phyloP scores from a whole-genome alignment of 2,888 invertebrate genomes.

The Colostygia pectinataria region DNA sequence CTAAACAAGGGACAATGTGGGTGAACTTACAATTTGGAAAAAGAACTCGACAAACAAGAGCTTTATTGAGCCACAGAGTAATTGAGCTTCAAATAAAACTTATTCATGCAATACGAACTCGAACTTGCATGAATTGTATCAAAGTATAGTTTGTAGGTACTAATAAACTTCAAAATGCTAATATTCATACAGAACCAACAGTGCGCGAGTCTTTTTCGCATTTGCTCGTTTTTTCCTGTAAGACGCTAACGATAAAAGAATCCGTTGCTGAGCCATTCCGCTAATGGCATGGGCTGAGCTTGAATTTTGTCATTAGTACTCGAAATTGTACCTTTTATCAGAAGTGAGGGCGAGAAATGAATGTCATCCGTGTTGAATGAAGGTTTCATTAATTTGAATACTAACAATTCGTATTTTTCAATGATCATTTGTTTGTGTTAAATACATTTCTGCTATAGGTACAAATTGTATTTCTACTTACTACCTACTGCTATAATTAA shows the following conservation, averaged over 20 bases:
- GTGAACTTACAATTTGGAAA: too few relatives aligned
- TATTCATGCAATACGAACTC: too few relatives aligned
- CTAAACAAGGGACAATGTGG: too few relatives aligned
- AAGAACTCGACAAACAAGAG: too few relatives aligned
- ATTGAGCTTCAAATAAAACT: too few relatives aligned
- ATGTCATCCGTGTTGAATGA: constrained; percentile 29
- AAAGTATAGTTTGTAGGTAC: too few relatives aligned
- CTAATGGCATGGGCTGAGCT: constrained; percentile 53
- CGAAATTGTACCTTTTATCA: constrained; percentile 52
- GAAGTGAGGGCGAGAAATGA: constrained; percentile 29
- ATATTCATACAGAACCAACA: constrained; percentile 1
- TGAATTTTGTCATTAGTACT: constrained; percentile 54
- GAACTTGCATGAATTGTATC: too few relatives aligned
- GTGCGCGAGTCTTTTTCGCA: background rate
- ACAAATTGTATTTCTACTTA: too few relatives aligned
- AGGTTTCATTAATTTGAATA: background rate
- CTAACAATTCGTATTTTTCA: background rate
- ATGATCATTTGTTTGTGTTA: background rate
- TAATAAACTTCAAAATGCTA: too few relatives aligned
- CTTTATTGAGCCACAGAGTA: too few relatives aligned
- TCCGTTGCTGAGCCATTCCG: constrained; percentile 46
- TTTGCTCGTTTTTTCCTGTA: constrained; percentile 34
- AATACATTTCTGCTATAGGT: too few relatives aligned
- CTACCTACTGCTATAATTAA: background rate
- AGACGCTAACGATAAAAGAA: constrained; percentile 49